Percentiles rank a stretch among this genome's conserved stretches.
phyloP scores from a whole-genome alignment of 2,888 invertebrate genomes.

The Pterostichus niger region DNA sequence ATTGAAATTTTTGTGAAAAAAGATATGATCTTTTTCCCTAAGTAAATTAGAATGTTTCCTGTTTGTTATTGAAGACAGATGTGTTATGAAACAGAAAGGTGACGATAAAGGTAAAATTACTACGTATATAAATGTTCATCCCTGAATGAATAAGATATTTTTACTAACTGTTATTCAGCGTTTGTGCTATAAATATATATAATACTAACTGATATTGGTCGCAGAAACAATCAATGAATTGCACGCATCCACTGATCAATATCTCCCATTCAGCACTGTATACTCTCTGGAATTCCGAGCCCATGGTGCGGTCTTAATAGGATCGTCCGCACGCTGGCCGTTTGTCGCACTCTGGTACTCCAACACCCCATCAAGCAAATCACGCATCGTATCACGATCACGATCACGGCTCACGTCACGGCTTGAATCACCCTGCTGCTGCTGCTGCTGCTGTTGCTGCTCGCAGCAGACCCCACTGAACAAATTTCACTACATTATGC shows the following conservation, averaged over 20 bases:
- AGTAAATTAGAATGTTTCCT: too few relatives aligned
- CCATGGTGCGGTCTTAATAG: constrained; percentile 29
- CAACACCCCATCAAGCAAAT: constrained; percentile 31
- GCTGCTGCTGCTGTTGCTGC: not conserved
- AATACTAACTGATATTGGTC: too few relatives aligned
- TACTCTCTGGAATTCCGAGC: constrained; percentile 9
- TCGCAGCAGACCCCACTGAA: constrained; percentile 10
- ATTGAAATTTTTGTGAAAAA: too few relatives aligned
- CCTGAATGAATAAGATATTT: too few relatives aligned
- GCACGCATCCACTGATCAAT: not conserved
- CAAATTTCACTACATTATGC: constrained; percentile 37
- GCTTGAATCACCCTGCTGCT: not conserved
- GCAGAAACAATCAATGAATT: too few relatives aligned
- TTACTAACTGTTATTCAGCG: too few relatives aligned
- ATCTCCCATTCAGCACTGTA: constrained; percentile 25
- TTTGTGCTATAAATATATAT: too few relatives aligned
- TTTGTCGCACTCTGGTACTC: not conserved
- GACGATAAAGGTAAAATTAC: too few relatives aligned
- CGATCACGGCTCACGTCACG: constrained; percentile 21
- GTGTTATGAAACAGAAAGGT: too few relatives aligned
- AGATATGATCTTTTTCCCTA: too few relatives aligned
- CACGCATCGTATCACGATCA: constrained; percentile 23
- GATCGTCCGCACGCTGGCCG: constrained; percentile 42
- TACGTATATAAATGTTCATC: too few relatives aligned
- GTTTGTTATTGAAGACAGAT: too few relatives aligned